phyloP scores from a whole-genome alignment of 2,888 invertebrate species.

The Phyto melanocephala region DNA sequence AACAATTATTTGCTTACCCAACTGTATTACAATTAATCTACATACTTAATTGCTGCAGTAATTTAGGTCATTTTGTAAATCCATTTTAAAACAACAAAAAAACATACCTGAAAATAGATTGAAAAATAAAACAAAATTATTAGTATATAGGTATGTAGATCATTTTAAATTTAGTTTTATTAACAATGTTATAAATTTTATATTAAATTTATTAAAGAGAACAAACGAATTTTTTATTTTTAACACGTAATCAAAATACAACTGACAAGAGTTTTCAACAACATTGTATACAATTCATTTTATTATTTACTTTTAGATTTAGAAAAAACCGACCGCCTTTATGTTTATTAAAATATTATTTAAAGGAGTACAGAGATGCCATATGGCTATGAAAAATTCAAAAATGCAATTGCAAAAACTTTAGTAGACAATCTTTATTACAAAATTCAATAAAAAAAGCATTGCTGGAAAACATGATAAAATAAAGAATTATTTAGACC shows the following conservation, averaged over 20 bases:
- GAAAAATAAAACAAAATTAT: slow-evolving; percentile 11
- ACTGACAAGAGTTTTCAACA: slow-evolving; percentile 12
- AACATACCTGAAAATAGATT: slow-evolving; percentile 57
- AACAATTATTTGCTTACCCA: slow-evolving; percentile 22
- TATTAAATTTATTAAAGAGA: slow-evolving; percentile 1
- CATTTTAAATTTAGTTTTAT: neutral
- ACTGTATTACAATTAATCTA: neutral
- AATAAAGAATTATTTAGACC: too few relatives aligned
- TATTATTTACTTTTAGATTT: slow-evolving; percentile 8
- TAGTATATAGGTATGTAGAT: neutral
- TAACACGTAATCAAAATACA: slow-evolving; percentile 29
- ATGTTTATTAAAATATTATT: neutral
- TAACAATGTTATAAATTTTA: slow-evolving; percentile 8
- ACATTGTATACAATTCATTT: slow-evolving; percentile 30
- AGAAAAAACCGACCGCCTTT: neutral
- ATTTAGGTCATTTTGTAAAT: neutral
- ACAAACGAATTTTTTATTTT: neutral
- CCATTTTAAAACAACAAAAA: too few relatives aligned
- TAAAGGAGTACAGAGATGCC: neutral
- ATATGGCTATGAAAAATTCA: too few relatives aligned
- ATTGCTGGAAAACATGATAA: too few relatives aligned
- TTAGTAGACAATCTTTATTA: too few relatives aligned
- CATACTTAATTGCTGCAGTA: neutral
- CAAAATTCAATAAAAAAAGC: too few relatives aligned
- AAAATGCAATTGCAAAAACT: too few relatives aligned